phyloP scores from a whole-genome alignment of 2,888 invertebrate genomes.

The Agrotis exclamationis region DNA sequence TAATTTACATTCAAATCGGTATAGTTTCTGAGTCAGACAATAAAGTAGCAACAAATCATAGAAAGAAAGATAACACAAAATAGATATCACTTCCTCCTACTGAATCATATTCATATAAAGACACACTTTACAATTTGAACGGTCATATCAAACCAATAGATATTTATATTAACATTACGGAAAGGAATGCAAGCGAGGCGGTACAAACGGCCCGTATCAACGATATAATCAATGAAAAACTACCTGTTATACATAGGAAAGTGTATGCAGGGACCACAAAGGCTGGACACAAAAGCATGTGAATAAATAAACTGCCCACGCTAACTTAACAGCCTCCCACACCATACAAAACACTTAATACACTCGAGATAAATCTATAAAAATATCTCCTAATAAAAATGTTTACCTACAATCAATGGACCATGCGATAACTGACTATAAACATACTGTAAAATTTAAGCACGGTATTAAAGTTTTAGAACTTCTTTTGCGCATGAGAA shows the following conservation, averaged over 20 bases:
- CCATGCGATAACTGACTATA: constrained; percentile 73
- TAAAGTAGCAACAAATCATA: constrained; percentile 15
- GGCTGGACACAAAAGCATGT: constrained; percentile 77
- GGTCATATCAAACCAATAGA: constrained; percentile 46
- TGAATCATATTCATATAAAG: constrained; percentile 43
- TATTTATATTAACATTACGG: constrained; percentile 58
- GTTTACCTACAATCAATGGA: constrained; percentile 73
- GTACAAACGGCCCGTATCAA: constrained; percentile 71
- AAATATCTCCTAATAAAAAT: constrained; percentile 83
- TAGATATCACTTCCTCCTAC: constrained; percentile 35
- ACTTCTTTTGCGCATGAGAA: constrained; percentile 62
- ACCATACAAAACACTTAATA: constrained; percentile 83
- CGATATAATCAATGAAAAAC: constrained; percentile 83
- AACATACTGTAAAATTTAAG: constrained; percentile 65
- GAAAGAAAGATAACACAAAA: constrained; percentile 20
- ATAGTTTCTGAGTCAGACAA: constrained; percentile 6
- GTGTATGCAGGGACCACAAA: constrained; percentile 76
- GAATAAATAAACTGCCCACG: constrained; percentile 87
- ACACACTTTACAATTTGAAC: constrained; percentile 46
- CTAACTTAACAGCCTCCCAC: constrained; percentile 80
- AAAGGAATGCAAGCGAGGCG: constrained; percentile 52
- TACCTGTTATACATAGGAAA: constrained; percentile 81
- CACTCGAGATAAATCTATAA: constrained; percentile 80
- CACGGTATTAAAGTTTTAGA: constrained; percentile 69
- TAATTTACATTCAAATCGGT: constrained; percentile 1